Base-by-base conservation (phyloP, 2,797 vertebrate species). In the Myotis pilosus region DNA sequence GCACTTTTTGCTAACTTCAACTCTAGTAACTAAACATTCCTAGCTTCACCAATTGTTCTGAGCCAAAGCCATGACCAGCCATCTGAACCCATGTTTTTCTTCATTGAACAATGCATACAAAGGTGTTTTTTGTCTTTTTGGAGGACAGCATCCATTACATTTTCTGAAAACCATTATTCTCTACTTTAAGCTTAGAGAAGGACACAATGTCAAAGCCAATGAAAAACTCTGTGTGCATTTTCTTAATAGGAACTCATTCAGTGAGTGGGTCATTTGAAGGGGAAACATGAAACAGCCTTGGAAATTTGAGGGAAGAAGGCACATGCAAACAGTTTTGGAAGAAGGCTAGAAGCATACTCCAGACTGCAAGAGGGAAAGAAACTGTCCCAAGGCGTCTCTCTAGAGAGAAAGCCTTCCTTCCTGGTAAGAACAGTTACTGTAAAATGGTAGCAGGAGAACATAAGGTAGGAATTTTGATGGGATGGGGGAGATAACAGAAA, bases 81-180 rank as follows among this genome's bases (percentile, higher is more conserved):
- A 36, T 75, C 33, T 93, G 38, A 84, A 75, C 16, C 15, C 13
- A 53, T 83, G 82, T 68, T 30, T 19, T 91, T 66, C 28, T 72
- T 93, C 41, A 38, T 1, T 76, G 47, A 89, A 72, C 8, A 78
- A 44, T 64, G 41, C 4, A 30, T 28, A 38, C 72, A 95, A 91
- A 47, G 51, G 3, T 23, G 3, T 47, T 92, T 92, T 87, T 89
- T 89, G 19, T 79, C 20, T 91, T 96, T 95, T 66, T 75, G 71
- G 74, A 93, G 64, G 69, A 86, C 78, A 94, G 92, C 57, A 60
- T 74, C 38, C 25, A 36, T 22, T 69, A 25, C 1, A 81, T 19
- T 90, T 79, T 95, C 53, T 92, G 94, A 91, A 90, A 83, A 33
- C 10, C 49, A 55, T 55, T 69, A 87, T 90, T 47, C 23, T 72